Evolutionary conservation across 1,140 invertebrate species (phyloP), one percentile per base, ranked within the genome.

Genomic region (Drosophila prosaltans): DNA sequence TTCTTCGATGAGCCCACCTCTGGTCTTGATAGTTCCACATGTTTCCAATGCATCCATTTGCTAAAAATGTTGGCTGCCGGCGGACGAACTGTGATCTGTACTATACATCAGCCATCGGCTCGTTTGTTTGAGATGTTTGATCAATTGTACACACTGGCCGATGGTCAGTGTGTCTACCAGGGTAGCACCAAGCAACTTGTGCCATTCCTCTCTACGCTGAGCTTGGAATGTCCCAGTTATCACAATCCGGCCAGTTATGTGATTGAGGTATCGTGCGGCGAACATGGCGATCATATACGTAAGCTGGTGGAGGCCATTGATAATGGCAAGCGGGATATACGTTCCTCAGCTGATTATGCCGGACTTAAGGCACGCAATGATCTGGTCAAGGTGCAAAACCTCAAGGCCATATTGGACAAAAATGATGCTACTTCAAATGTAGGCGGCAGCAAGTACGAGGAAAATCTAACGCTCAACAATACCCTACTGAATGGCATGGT

Each of bases 1-100:
- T 99, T 99, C 93, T 98, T 99, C 91, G 98, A 99, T 91, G 98
- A 99, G 92, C 98, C 98, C 0, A 99, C 98, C 0, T 98, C 97
- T 80, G 98, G 98, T 11, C 93, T 99, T 90, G 98, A 99, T 92
- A 98, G 97, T 80, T 97, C 97, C 0, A 98, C 97, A 0, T 98
- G 97, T 92, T 98, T 97, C 91, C 97, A 98, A 92, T 99, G 98
- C 91, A 97, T 99, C 55, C 96, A 96, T 9, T 90, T 98, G 54
- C 92, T 98, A 78, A 97, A 98, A 93, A 96, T 95, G n/a, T 92
- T 99, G 57, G 97, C 98, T 1, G 94, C 96, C 28, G 97, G 97
- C 36, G 98, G 98, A 1, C 94, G 98, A 69, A 98, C 98, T 0
- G 98, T 99, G 62, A 97, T 99, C 67, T 99, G 98, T 90, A 99